phyloP scores from a whole-genome alignment of 1,140 invertebrate species.

The Drosophila punjabiensis region DNA sequence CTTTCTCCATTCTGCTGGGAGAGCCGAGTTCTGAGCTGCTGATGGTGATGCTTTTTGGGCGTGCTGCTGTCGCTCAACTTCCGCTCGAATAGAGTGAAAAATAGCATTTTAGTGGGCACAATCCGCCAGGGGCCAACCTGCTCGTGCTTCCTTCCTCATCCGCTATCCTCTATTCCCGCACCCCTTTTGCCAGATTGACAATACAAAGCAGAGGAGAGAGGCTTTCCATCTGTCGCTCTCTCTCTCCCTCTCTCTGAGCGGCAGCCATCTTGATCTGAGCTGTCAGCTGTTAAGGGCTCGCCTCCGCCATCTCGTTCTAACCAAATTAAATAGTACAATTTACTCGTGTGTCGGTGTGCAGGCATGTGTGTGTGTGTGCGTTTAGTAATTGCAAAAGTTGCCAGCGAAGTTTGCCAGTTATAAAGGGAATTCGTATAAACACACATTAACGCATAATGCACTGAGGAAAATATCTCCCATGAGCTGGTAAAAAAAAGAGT shows the following conservation, averaged over 20 bases:
- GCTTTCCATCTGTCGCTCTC: background rate
- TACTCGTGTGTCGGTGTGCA: constrained; percentile 45
- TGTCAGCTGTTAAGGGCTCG: constrained; percentile 52
- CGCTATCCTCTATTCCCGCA: background rate
- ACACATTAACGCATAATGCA: constrained; percentile 19
- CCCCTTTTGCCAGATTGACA: constrained; percentile 52
- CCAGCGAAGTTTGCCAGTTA: constrained; percentile 48
- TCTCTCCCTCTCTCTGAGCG: background rate
- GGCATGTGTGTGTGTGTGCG: constrained; percentile 36
- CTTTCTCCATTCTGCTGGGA: constrained; percentile 8
- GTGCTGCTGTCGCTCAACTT: constrained; percentile 72
- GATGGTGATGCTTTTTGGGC: constrained; percentile 38
- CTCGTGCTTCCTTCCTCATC: constrained; percentile 11
- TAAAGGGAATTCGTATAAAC: constrained; percentile 57
- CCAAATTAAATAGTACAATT: constrained; percentile 54
- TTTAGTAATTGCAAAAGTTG: constrained; percentile 79
- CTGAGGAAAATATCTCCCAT: background rate
- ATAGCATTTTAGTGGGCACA: constrained; percentile 78
- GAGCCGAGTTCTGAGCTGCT: constrained; percentile 39
- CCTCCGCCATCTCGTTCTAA: constrained; percentile 23
- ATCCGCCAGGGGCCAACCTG: constrained; percentile 39
- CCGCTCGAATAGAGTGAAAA: constrained; percentile 82
- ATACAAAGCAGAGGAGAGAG: constrained; percentile 25
- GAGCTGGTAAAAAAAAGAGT: too few species aligned
- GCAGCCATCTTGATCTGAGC: constrained; percentile 56